phyloP scores from a whole-genome alignment of 2,113 vertebrate genomes.

The Verasper variegatus region DNA sequence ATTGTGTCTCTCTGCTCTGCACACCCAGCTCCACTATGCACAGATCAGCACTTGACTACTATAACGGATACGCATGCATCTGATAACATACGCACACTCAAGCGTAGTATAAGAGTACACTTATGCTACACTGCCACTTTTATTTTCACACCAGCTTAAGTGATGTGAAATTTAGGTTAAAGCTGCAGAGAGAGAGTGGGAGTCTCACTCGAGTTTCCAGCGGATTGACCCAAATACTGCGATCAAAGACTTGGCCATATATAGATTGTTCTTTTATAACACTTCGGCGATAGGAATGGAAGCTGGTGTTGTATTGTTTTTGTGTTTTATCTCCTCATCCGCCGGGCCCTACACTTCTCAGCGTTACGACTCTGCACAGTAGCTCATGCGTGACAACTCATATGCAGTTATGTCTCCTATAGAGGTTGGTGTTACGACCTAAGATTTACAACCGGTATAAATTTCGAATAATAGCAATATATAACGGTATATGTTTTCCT shows the following conservation, averaged over 20 bases:
- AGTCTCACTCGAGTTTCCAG: constrained; percentile 43
- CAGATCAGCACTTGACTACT: too few relatives aligned
- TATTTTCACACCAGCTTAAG: constrained; percentile 61
- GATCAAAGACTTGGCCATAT: constrained; percentile 15
- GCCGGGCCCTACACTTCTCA: too few relatives aligned
- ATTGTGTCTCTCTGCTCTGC: neutral
- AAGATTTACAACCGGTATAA: neutral
- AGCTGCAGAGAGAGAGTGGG: constrained; percentile 42
- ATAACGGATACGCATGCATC: too few relatives aligned
- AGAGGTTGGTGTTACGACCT: neutral
- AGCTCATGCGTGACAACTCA: neutral
- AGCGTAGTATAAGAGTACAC: too few relatives aligned
- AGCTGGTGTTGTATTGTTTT: constrained; percentile 9
- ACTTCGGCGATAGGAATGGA: constrained; percentile 23
- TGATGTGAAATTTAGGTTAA: constrained; percentile 61
- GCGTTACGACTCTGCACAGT: too few relatives aligned
- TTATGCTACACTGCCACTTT: constrained; percentile 32
- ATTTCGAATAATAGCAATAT: too few relatives aligned
- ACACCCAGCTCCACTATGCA: neutral
- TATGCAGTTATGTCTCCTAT: neutral
- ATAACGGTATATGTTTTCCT: neutral
- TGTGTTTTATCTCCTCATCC: constrained; percentile 25
- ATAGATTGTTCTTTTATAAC: constrained; percentile 29
- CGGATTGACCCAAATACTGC: constrained; percentile 60
- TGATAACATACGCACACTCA: neutral